Evolutionary conservation across 2,888 invertebrate genomes (phyloP).

Genomic region (Leptinotarsa haldemani): DNA sequence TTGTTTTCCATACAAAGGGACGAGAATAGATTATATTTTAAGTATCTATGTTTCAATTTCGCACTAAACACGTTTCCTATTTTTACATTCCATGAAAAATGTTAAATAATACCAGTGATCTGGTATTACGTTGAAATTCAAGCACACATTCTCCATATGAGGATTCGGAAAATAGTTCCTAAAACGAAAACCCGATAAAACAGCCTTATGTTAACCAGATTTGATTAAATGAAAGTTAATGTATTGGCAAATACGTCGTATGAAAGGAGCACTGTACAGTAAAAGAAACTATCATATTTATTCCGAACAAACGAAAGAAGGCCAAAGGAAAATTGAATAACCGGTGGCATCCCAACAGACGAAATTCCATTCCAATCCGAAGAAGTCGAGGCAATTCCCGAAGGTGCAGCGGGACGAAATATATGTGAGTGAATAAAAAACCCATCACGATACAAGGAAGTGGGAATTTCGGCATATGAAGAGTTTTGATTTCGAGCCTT

Average conservation of each 20-base stretch:
- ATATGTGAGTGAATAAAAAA: constrained; percentile 17
- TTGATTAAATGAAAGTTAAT: no score
- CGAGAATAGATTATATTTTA: no score
- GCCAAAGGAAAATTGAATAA: constrained; percentile 16
- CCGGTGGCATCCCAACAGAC: constrained; percentile 4
- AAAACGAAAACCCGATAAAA: no score
- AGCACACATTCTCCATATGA: no score
- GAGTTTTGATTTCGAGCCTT: constrained; percentile 1
- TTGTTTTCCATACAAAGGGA: no score
- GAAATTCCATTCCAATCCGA: constrained; percentile 21
- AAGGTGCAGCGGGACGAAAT: constrained; percentile 3
- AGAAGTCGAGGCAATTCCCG: constrained; percentile 18
- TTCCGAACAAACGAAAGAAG: constrained; percentile 5
- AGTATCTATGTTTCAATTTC: no score
- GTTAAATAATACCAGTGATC: no score
- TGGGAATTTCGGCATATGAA: background rate
- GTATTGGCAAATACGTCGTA: background rate
- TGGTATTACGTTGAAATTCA: no score
- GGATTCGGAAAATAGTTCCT: no score
- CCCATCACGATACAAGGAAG: constrained; percentile 6
- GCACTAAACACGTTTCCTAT: no score
- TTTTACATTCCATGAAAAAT: no score
- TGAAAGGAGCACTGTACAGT: background rate
- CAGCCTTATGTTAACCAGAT: no score
- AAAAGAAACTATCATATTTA: constrained; percentile 1